Evolutionary conservation across 2,888 invertebrate genomes (phyloP), one percentile per base, ranked within the genome.

Genomic region (Phorcus lineatus): DNA sequence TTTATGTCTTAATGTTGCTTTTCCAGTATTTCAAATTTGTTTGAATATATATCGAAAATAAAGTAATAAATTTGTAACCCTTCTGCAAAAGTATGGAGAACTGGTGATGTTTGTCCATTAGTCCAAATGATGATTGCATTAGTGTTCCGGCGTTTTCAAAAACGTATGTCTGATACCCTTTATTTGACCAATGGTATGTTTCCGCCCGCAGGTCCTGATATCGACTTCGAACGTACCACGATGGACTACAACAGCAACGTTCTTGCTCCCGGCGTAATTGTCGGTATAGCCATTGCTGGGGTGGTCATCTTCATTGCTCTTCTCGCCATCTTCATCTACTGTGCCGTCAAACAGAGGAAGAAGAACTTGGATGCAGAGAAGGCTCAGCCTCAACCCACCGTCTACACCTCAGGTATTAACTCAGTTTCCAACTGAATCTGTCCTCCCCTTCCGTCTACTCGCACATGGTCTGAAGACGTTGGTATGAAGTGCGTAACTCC

Each of bases 241-340:
- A 31, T 47, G 6, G 70, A 70, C 11, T 78, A 31, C 67, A 22
- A 70, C 19, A 52, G 70, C 16, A 19, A 28, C 11, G n/a, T 54
- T 11, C 16, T 78, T 17, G 53, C 78, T n/a, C 28, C 53, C 53
- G 78, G 78, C n/a, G 78, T 66, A 7, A 78, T 78, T 31, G 78
- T 70, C 62, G 78, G 78, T 9, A 40, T 78, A 19, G 70, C 53
- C 9, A 36, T 78, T 31, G 78, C 67, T n/a, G 78, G 67, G 19
- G 78, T 47, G 19, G 31, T 78, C 2, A 22, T 78, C 53, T 31
- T 78, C 28, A 28, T 78, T 6, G 78, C 78, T 3, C 31, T 78
- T 13, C 24, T 78, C n/a, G 67, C 52, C 70, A 78, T 78, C 67
- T n/a, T 19, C 53, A 78, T 78, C 16, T 78, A 70, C 36, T 36